Base-by-base conservation (phyloP, 2,888 invertebrate species). In the Luffia ferchaultella region DNA sequence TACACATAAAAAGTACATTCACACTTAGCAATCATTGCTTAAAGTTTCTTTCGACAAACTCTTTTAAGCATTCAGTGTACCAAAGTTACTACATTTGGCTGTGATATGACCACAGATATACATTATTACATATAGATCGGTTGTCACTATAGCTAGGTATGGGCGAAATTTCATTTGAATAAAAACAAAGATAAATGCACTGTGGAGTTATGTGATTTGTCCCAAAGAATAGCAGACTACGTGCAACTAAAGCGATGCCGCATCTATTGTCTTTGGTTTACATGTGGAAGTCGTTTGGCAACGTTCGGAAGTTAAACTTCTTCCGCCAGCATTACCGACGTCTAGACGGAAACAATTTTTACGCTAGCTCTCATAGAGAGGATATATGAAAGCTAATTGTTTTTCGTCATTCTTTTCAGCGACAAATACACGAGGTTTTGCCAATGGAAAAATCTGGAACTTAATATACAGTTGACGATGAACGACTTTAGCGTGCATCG, bases 401-500 rank as follows among this genome's bases (percentile, higher is more conserved):
- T 64, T 53, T 30, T 30, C 3, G 64, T 74, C n/a, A n/a, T n/a
- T 72, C 64, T 60, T 89, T 90, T 52, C 86, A 98, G 98, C 87
- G 98, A 98, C 73, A 98, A 98, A 89, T 99, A 97, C 86, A 98
- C 98, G 65, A 91, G 99, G 69, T 99, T 98, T 89, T 98, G 98
- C 84, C 99, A 99, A 85, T 99, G 99, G 99, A 99, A 99, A 87
- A 99, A 99, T 85, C 89, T 99, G 88, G 99, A 99, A 87, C 88
- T 99, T 77, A 99, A 99, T 87, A 98, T 98, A 76, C 96, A 97
- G 92, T 87, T 99, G 79, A 97, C 98, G 64, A 99, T 99, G 98
- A 99, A 99, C 87, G 99, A 99, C 89, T 99, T 99, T 87, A 98
- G 97, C 82, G 98, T 99, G 60, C 99, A 99, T 85, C 93, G 99